Evolutionary conservation across 2,888 invertebrate genomes (phyloP).

Genomic region (Spodoptera littoralis): DNA sequence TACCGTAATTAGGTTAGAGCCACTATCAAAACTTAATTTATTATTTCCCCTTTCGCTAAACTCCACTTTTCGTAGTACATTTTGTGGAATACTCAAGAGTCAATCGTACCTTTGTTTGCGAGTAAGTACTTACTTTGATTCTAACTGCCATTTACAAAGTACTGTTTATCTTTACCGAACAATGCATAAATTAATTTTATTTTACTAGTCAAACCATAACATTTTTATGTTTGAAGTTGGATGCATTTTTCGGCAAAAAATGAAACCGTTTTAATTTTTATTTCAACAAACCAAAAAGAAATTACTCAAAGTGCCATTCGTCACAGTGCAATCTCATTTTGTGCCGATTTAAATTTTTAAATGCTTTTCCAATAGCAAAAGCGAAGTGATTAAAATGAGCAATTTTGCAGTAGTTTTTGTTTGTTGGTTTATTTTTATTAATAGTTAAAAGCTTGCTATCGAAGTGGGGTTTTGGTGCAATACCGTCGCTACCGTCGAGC

Average conservation of each 20-base stretch:
- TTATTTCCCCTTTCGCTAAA: slow-evolving; percentile 45
- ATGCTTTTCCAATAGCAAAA: slow-evolving; percentile 69
- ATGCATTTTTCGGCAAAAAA: slow-evolving; percentile 15
- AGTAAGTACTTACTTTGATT: slow-evolving; percentile 1
- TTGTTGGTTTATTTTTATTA: slow-evolving; percentile 68
- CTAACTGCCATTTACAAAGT: not conserved
- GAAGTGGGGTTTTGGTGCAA: slow-evolving; percentile 67
- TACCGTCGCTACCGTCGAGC: slow-evolving; percentile 53
- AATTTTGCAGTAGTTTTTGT: slow-evolving; percentile 64
- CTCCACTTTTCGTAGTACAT: slow-evolving; percentile 23
- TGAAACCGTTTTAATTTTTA: slow-evolving; percentile 45
- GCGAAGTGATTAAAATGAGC: slow-evolving; percentile 70
- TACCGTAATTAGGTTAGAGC: slow-evolving; percentile 60
- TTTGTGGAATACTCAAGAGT: slow-evolving; percentile 29
- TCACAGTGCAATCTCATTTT: slow-evolving; percentile 70
- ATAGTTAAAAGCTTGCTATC: slow-evolving; percentile 73
- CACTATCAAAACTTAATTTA: slow-evolving; percentile 58
- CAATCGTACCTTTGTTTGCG: slow-evolving; percentile 9
- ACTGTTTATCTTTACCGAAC: not conserved
- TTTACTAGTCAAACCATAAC: slow-evolving; percentile 9
- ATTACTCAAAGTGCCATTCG: slow-evolving; percentile 72
- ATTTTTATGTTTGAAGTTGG: slow-evolving; percentile 15
- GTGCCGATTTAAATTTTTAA: slow-evolving; percentile 68
- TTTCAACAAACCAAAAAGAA: slow-evolving; percentile 59
- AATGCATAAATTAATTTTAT: not conserved